Evolutionary conservation across 2,797 vertebrate species (phyloP).

Genomic region (Meda fulgida): DNA sequence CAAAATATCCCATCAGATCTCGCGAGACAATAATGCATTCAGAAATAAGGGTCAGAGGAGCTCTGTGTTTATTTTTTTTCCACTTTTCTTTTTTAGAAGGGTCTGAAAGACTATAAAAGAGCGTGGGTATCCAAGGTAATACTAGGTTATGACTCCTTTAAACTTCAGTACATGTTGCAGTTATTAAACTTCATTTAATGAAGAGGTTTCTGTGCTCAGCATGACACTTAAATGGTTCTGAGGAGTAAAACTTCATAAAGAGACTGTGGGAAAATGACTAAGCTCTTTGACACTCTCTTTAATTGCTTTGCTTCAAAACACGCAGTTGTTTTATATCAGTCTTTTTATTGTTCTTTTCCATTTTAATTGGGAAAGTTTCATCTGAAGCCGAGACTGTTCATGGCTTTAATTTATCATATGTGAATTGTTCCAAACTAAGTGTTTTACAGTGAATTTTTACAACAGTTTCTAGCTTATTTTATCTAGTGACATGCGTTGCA

Average conservation of each 20-base stretch:
- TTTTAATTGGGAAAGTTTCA: conserved; percentile 2
- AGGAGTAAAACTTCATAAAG: neutral
- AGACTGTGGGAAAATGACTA: neutral
- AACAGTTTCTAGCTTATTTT: neutral
- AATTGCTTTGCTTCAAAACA: conserved; percentile 4
- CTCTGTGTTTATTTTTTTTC: too few relatives aligned
- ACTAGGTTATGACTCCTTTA: too few relatives aligned
- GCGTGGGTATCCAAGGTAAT: too few relatives aligned
- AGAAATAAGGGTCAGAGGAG: too few relatives aligned
- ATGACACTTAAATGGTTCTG: neutral
- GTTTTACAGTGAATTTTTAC: conserved; percentile 9
- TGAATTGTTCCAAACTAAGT: neutral
- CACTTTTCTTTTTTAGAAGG: too few relatives aligned
- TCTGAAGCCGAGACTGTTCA: conserved; percentile 4
- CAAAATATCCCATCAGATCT: too few relatives aligned
- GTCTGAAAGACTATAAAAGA: too few relatives aligned
- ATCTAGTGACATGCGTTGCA: neutral
- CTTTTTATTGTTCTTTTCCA: conserved; percentile 22
- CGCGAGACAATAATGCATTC: too few relatives aligned
- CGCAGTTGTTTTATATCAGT: neutral
- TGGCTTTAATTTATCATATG: conserved; percentile 22
- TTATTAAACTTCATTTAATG: conserved; percentile 1
- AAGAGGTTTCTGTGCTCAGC: neutral
- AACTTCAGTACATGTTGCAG: conserved; percentile 16
- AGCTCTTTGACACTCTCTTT: conserved; percentile 10